Percentiles rank a stretch among this genome's conserved stretches.
These are phyloP conservation scores for Mastigias papua DNA, from an alignment of 30 jellyfish, hydroid and myxozoan genomes.

Conservation along the genomic window DNA sequence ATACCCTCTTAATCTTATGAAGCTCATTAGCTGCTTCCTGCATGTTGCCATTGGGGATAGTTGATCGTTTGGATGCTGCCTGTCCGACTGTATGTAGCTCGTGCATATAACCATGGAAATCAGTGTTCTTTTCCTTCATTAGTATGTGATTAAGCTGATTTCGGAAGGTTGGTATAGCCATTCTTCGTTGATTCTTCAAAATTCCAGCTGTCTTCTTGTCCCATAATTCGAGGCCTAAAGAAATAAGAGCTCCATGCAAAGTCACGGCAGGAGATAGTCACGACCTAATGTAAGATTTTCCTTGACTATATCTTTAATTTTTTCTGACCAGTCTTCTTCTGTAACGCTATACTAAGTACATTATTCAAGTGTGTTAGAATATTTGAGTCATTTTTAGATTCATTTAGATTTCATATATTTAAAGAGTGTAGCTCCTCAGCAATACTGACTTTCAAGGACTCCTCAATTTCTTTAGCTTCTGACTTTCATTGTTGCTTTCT, in stretches of 20 bases:
- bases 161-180: constrained; percentile 43
- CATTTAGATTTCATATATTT: too few species aligned
- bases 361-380: background rate
- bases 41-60: constrained; percentile 25
- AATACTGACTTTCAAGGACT: too few species aligned
- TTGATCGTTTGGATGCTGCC: constrained; percentile 65
- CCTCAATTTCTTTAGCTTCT: too few species aligned
- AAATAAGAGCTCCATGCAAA: background rate
- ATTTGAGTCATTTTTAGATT: too few species aligned
- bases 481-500: too few species aligned
- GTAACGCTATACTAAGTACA: too few species aligned
- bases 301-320: too few species aligned
- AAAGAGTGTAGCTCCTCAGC: too few species aligned
- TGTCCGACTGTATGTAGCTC: constrained; percentile 67
- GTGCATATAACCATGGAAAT: constrained; percentile 51
- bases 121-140: constrained; percentile 61
- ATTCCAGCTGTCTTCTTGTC: constrained; percentile 39
- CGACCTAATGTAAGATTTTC: too few species aligned
- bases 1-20: constrained; percentile 51
- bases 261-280: too few species aligned
- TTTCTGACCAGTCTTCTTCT: too few species aligned
- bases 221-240: constrained; percentile 40
- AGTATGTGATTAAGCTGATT: constrained; percentile 55
- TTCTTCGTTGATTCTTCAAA: constrained; percentile 25
- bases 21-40: constrained; percentile 57